Base-by-base conservation (phyloP, 1,140 invertebrate genomes). In the Zaprionus kolodkinae region DNA sequence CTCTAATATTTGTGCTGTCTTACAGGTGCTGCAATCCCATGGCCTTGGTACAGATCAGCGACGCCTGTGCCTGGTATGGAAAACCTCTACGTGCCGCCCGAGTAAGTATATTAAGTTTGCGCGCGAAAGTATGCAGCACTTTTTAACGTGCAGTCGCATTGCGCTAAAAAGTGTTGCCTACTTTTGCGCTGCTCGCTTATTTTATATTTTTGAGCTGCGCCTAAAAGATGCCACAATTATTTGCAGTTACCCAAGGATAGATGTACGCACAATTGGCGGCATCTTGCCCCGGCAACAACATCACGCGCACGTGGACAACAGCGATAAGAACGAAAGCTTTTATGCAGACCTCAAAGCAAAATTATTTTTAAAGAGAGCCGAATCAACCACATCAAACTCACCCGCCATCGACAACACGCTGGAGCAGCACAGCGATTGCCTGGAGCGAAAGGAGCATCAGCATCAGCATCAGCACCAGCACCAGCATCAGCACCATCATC, bases 1-100 rank as follows among this genome's bases (percentile, higher is more conserved):
- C 63, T 36, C 33, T 43, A 55, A 56, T 11, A 3, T 6, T n/a
- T 10, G 62, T 50, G 71, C 25, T 78, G 25, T 66, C 6, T 91
- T 90, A 65, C 79, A 92, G 91, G 78, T 80, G 43, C 78, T 86
- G 88, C 91, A 78, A 72, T 92, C 91, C 91, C 91, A 68, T 92
- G 91, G 91, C 70, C 82, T 76, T 62, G 75, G 72, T 91, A 92
- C 81, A 43, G 91, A 92, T 74, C 85, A 76, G 72, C 78, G 80
- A 57, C 91, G 85, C 57, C 79, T 92, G 15, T 83, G 88, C 64
- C 83, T 92, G 60, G 79, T 90, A 33, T 84, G 91, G 86, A 81
- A 81, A 78, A 81, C 76, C 63, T 78, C 70, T 48, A 77, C 17
- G 45, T 50, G 68, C 67, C 92, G 91, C 76, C 91, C 72, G 90